A percentile compares a stretch with the other conserved stretches of the same genome.
phyloP scores from a whole-genome alignment of 2,888 invertebrate genomes.

The Leptopterna dolabrata region DNA sequence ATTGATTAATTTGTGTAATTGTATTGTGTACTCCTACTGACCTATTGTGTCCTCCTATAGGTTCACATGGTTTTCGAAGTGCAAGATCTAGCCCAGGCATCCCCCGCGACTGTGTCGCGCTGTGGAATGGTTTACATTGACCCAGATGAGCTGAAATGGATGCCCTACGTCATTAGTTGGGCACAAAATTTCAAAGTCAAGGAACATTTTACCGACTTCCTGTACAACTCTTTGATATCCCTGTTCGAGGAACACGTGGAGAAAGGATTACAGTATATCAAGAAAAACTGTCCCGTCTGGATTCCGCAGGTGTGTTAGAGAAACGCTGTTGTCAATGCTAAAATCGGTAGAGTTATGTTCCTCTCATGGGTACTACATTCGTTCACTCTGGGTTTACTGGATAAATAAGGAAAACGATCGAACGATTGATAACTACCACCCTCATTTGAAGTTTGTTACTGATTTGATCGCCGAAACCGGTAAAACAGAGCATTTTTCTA shows the following conservation, averaged over 20 bases:
- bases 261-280: constrained; percentile 75
- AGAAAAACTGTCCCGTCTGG: constrained; percentile 76
- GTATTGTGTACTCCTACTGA: too few species aligned
- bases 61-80: constrained; percentile 89
- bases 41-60: too few species aligned
- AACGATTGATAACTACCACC: too few species aligned
- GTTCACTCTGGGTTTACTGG: too few species aligned
- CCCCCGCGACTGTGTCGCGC: constrained; percentile 88
- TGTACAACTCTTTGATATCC: constrained; percentile 72
- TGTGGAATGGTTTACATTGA: constrained; percentile 88
- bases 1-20: too few species aligned
- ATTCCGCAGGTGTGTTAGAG: constrained; percentile 82
- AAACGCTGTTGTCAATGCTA: too few species aligned
- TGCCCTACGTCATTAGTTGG: constrained; percentile 86
- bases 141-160: constrained; percentile 83
- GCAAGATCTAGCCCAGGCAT: constrained; percentile 87
- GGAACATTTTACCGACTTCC: constrained; percentile 51
- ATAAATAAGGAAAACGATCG: too few species aligned
- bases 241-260: constrained; percentile 77
- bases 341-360: too few species aligned
- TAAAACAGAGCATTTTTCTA: too few species aligned
- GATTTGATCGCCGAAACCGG: too few species aligned
- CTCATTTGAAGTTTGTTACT: too few species aligned
- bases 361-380: too few species aligned
- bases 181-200: constrained; percentile 69